Conservation (phyloP, 1,140 invertebrate genomes). For the Marisa cornuarietis region DNA sequence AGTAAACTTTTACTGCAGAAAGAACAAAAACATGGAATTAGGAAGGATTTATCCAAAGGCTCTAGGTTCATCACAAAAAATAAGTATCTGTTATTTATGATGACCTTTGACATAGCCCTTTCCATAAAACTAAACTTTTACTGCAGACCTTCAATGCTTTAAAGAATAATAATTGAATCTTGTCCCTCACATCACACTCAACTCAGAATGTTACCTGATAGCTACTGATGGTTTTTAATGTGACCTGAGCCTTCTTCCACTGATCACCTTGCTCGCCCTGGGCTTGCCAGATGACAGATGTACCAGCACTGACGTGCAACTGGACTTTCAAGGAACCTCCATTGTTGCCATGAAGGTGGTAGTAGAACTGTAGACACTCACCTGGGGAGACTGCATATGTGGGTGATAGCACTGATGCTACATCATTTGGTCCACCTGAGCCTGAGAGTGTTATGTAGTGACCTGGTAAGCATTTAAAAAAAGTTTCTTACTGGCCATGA, state of each 20-base stretch:
- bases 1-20: too few species aligned
- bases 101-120: too few species aligned
- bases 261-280: conserved; percentile 48
- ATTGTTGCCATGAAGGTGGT: conserved; percentile 77
- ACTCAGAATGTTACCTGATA: conserved; percentile 26
- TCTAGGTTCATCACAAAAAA: too few species aligned
- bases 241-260: conserved; percentile 51
- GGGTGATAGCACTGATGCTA: conserved; percentile 52
- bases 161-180: too few species aligned
- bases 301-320: conserved; percentile 41
- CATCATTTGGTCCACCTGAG: conserved; percentile 34
- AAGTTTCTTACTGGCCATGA: not conserved
- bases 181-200: too few species aligned
- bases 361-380: conserved; percentile 66
- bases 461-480: not conserved
- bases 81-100: too few species aligned
- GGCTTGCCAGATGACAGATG: conserved; percentile 20
- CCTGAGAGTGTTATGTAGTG: conserved; percentile 44
- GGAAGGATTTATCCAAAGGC: too few species aligned
- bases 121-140: too few species aligned
- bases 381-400: conserved; percentile 29
- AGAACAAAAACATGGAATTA: too few species aligned
- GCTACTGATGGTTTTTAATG: conserved; percentile 16
- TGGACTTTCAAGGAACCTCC: conserved; percentile 48
- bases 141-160: too few species aligned